Base-by-base conservation (phyloP, 2,888 invertebrate species). In the Drosophila pullipes region DNA sequence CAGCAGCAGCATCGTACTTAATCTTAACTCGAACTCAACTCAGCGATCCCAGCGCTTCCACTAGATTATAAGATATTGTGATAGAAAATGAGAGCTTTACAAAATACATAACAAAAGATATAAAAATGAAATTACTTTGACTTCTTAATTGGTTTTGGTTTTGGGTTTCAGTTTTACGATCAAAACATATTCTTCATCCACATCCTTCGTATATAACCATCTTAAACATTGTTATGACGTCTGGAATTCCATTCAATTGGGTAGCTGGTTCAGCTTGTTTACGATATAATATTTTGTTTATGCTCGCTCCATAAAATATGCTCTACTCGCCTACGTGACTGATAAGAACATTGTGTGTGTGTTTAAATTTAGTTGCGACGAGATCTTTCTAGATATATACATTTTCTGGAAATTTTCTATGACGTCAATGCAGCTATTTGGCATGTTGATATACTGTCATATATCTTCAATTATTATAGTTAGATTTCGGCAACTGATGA, bases 61-160 rank as follows among this genome's bases (percentile, higher is more conserved):
- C 68, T 89, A 89, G 81, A 53, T 81, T 53, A 72, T 81, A 91
- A 89, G 84, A 76, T 76, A 80, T 80, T 91, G 91, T 91, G 91
- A 91, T 91, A 91, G 76, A 83, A 69, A 80, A 81, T 62, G 68
- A 78, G 55, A 83, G 84, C 82, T 85, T 85, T 82, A 76, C 57
- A 69, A 82, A 83, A 83, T 73, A 70, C 68, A 78, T 81, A 69
- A 77, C 68, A 78, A 82, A 69, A 77, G 57, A 73, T 78, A 77
- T 73, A 61, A 66, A 68, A 69, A 74, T 64, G 10, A 68, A 66
- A 76, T 63, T 80, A 69, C 58, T 39, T 64, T 73, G 69, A 10
- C 28, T 73, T 74, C 59, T 25, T 76, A 67, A 80, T 76, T 73
- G 67, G 25, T 66, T 61, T 52, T 54, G 71, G 64, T 44, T 55